Percentiles rank a stretch among this genome's conserved stretches.
These are phyloP conservation scores for Daptonema setosum DNA, from an alignment of 2,888 invertebrate species.

Conservation along the genomic window DNA sequence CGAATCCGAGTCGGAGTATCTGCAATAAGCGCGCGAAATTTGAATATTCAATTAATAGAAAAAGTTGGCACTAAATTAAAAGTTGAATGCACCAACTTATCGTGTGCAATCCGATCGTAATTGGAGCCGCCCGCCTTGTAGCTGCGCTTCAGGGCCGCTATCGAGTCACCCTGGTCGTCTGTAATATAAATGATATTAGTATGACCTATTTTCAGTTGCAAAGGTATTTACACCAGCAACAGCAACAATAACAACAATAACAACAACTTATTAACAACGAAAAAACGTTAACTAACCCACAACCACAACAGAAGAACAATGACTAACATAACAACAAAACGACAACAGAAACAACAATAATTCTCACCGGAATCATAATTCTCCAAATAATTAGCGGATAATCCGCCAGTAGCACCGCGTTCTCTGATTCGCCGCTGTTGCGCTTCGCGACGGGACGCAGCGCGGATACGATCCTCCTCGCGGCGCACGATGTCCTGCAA, in stretches of 20 bases:
- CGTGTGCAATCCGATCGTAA: not conserved
- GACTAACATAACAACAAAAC: not conserved
- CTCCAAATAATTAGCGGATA: constrained; percentile 37
- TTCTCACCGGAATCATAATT: constrained; percentile 47
- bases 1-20: too few species aligned
- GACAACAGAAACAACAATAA: not conserved
- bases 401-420: constrained; percentile 31
- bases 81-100: too few species aligned
- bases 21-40: too few species aligned
- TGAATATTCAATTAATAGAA: too few species aligned
- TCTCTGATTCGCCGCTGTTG: constrained; percentile 40
- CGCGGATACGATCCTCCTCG: constrained; percentile 82
- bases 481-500: constrained; percentile 39
- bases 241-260: not conserved
- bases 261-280: too few species aligned
- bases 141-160: constrained; percentile 79
- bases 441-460: constrained; percentile 53
- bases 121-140: constrained; percentile 41
- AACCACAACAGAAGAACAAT: not conserved
- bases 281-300: too few species aligned
- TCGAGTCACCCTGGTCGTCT: constrained; percentile 59
- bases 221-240: too few species aligned
- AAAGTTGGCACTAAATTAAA: too few species aligned
- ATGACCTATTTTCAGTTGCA: too few species aligned
- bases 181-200: too few species aligned